phyloP scores from a whole-genome alignment of 2,888 invertebrate genomes.

The Hybos culiciformis region DNA sequence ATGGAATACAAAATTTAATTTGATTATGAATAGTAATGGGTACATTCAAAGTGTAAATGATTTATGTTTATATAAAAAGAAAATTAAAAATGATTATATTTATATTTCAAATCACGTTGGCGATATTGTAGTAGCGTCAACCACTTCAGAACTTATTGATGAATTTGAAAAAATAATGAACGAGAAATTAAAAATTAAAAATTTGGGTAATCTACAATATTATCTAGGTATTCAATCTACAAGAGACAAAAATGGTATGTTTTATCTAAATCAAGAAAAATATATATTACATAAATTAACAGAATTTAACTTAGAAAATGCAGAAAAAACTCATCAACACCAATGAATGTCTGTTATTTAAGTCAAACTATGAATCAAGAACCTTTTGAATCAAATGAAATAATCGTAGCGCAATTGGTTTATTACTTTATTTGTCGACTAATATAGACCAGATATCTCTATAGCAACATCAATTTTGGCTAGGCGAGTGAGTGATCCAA shows the following conservation, averaged over 20 bases:
- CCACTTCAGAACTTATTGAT: background rate
- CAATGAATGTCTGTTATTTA: constrained; percentile 6
- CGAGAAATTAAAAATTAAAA: background rate
- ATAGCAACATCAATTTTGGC: constrained; percentile 12
- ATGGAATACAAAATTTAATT: constrained; percentile 3
- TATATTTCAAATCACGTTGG: background rate
- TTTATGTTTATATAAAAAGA: background rate
- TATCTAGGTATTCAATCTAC: constrained; percentile 1
- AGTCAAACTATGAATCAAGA: background rate
- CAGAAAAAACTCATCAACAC: constrained; percentile 5
- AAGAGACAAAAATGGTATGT: constrained; percentile 2
- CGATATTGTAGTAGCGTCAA: background rate
- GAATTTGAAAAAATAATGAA: background rate
- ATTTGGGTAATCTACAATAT: background rate
- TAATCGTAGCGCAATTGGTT: constrained; percentile 15
- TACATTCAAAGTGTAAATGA: background rate
- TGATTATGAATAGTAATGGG: background rate
- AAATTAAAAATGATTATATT: background rate
- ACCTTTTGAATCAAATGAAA: constrained; percentile 2
- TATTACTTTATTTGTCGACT: constrained; percentile 15
- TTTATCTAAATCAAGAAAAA: background rate
- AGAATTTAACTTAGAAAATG: constrained; percentile 4
- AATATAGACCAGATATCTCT: constrained; percentile 17
- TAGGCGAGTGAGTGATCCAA: constrained; percentile 8
- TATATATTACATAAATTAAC: constrained; percentile 5